These are phyloP conservation scores for Enteromius fasciolatus DNA, from an alignment of 2,797 vertebrate genomes.

Conservation along the genomic window DNA sequence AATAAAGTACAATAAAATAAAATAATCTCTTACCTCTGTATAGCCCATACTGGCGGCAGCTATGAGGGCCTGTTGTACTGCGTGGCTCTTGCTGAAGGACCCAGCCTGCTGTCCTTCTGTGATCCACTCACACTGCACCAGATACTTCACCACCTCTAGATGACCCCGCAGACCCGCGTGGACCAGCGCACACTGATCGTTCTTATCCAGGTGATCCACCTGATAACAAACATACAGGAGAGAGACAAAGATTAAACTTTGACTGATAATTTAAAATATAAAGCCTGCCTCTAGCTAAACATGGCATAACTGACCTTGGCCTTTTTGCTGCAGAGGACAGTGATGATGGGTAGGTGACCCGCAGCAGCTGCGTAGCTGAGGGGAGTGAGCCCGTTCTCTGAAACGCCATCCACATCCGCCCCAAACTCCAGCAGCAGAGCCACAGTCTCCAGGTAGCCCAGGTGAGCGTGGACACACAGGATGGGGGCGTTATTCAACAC, in stretches of 20 bases:
- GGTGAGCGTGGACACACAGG: conserved; percentile 91
- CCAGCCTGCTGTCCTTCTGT: conserved; percentile 84
- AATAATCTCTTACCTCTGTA: conserved; percentile 79
- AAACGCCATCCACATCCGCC: conserved; percentile 88
- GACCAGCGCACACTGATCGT: conserved; percentile 91
- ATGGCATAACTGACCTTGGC: conserved; percentile 83
- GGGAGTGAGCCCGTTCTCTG: conserved; percentile 89
- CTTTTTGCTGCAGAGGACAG: conserved; percentile 85
- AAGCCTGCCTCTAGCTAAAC: too few species aligned
- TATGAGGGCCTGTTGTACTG: conserved; percentile 91
- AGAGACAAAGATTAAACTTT: neutral
- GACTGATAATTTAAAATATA: neutral
- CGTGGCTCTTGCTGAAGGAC: conserved; percentile 88
- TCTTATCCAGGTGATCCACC: conserved; percentile 93
- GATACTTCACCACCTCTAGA: conserved; percentile 88
- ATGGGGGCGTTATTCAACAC: conserved; percentile 92
- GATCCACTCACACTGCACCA: conserved; percentile 91
- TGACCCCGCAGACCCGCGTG: conserved; percentile 90
- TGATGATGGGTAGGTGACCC: conserved; percentile 87
- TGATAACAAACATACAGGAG: conserved; percentile 56
- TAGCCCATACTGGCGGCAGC: conserved; percentile 95
- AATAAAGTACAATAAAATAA: too few species aligned
- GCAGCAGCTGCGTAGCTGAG: conserved; percentile 91
- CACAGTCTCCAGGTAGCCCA: conserved; percentile 91
- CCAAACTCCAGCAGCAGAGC: conserved; percentile 90